Evolutionary conservation across 2,113 vertebrate genomes (phyloP).

Genomic region (Chloropsis hardwickii): DNA sequence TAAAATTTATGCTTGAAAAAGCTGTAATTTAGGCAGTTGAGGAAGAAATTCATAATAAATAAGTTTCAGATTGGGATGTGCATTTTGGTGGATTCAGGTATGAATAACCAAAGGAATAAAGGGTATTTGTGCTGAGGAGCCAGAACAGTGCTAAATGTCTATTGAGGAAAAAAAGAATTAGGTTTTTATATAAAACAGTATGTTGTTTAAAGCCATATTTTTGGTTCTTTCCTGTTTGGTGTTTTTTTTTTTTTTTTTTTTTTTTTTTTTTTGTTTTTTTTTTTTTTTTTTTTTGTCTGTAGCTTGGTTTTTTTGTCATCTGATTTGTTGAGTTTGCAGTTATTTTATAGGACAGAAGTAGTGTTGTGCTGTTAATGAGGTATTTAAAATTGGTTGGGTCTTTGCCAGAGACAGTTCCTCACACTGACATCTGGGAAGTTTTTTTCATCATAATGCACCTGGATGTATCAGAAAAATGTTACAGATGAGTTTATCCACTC

Average conservation of each 20-base stretch:
- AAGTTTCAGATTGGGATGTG: neutral
- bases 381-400: neutral
- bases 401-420: neutral
- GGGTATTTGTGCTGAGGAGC: neutral
- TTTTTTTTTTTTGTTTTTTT: no score
- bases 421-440: neutral
- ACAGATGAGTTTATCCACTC: neutral
- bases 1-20: neutral
- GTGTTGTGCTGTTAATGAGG: neutral
- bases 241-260: no score
- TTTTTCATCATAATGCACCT: neutral
- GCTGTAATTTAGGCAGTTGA: neutral
- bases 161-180: neutral
- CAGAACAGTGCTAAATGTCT: neutral
- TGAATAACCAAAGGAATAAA: neutral
- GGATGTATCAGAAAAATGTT: neutral
- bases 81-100: neutral
- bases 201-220: neutral
- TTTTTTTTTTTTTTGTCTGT: fast-evolving
- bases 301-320: neutral
- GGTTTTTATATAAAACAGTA: neutral
- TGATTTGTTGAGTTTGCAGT: neutral
- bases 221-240: no score
- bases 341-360: neutral
- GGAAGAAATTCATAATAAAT: neutral